Base-by-base conservation (phyloP, 2,888 invertebrate genomes). In the Boloria euphrosyne region DNA sequence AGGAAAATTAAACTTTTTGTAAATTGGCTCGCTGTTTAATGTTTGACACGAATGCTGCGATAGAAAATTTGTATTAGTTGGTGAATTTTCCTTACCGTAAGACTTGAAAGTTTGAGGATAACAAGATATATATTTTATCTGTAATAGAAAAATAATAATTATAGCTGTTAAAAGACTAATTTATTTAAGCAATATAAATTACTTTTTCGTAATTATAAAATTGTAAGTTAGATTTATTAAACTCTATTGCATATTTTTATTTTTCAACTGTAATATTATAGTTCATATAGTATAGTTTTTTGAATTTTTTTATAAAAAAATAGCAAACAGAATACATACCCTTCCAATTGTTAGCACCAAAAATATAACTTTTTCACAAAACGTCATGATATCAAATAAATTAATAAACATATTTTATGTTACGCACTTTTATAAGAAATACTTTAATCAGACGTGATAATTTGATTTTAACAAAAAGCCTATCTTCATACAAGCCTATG, bases 1-100 rank as follows among this genome's bases (percentile, higher is more conserved):
- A n/a, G 85, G 84, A 70, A 86, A 85, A 65, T 79, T 78, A n/a
- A 72, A 79, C 0, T 59, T 62, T 66, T 78, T 75, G 43, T 61
- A 70, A 51, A 80, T 54, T n/a, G 58, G 50, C 13, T 71, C 65
- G 61, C 62, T 59, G 27, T 58, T 51, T 55, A 43, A 46, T 46
- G 55, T 53, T 70, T 49, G 49, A 38, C 27, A 27, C 10, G 38
- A 38, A 7, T 7, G 31, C 31, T 59, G 59, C 38, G 49, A 38
- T 59, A 6, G 17, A 31, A 49, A 31, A 59, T 49, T 43, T 17
- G 18, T 52, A 16, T 62, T 66, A 46, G 50, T 16, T 2, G 13
- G 49, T 53, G n/a, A 22, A 27, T 57, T 57, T 0, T 44, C 22
- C n/a, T 13, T 57, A 16, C 2, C 2, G 14, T 46, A n/a, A 16